phyloP scores from a whole-genome alignment of 2,888 invertebrate species.

The Schizaphis graminum region DNA sequence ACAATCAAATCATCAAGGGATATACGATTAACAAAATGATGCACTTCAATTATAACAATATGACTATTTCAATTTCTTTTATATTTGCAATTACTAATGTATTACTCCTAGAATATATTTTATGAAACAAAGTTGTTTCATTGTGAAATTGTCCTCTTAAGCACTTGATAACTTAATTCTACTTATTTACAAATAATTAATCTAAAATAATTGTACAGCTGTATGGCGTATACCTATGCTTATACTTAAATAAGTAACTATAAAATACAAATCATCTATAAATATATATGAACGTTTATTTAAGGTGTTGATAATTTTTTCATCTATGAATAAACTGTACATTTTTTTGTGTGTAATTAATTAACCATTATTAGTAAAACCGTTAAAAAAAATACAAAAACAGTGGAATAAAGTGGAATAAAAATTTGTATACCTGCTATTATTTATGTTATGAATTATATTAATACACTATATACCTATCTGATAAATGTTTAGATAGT shows the following conservation, averaged over 20 bases:
- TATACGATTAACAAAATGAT: not conserved
- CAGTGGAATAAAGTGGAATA: not conserved
- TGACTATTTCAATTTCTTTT: not conserved
- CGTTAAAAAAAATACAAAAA: not conserved
- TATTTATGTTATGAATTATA: not conserved
- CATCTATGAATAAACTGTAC: not conserved
- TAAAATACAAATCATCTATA: not conserved
- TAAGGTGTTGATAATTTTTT: not conserved
- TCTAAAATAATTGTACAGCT: not conserved
- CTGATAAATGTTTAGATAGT: not conserved
- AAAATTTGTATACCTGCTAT: not conserved
- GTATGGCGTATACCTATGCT: not conserved
- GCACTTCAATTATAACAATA: not conserved
- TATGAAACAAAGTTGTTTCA: not conserved
- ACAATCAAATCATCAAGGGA: not conserved
- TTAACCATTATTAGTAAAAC: not conserved
- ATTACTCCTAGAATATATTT: not conserved
- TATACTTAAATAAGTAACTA: not conserved
- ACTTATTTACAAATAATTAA: not conserved
- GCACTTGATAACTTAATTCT: not conserved
- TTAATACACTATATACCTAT: not conserved
- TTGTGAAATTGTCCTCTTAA: not conserved
- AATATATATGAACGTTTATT: not conserved
- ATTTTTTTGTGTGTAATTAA: not conserved
- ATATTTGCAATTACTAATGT: slow-evolving; percentile 8